Evolutionary conservation across 2,113 vertebrate species (phyloP).

Genomic region (Stigmatopora nigra): DNA sequence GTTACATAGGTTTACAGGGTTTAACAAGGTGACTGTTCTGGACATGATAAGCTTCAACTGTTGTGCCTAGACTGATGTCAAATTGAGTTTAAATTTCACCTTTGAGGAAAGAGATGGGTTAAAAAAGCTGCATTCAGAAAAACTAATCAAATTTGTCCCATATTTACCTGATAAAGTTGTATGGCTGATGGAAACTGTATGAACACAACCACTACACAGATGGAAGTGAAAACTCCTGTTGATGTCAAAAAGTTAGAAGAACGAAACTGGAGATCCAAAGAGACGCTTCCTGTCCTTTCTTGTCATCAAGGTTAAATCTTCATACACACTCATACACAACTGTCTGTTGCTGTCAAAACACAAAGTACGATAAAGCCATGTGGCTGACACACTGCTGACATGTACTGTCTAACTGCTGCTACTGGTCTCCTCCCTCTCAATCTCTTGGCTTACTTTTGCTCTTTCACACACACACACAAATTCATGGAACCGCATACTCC

Average conservation of each 20-base stretch:
- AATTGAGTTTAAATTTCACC: neutral
- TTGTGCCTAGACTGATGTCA: conserved; percentile 30
- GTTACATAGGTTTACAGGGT: neutral
- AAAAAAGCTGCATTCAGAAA: neutral
- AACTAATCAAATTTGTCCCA: neutral
- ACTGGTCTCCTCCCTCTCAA: conserved; percentile 29
- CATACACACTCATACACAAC: conserved; percentile 1
- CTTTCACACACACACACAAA: conserved; percentile 16
- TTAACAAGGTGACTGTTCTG: conserved; percentile 6
- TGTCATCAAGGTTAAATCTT: conserved; percentile 15
- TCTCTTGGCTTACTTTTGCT: conserved; percentile 14
- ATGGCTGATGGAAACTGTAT: conserved; percentile 6
- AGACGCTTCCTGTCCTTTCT: conserved; percentile 19
- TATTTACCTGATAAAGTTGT: conserved; percentile 34
- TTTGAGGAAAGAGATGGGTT: neutral
- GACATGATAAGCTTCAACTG: conserved; percentile 3
- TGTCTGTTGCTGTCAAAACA: conserved; percentile 32
- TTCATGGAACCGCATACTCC: conserved; percentile 11
- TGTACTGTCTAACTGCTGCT: conserved; percentile 36
- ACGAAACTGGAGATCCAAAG: conserved; percentile 19
- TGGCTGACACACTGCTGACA: conserved; percentile 49
- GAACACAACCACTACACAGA: conserved; percentile 10
- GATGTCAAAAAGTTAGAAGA: conserved; percentile 13
- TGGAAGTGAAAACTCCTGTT: conserved; percentile 9
- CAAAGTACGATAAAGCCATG: conserved; percentile 47